Percentiles rank a stretch among this genome's conserved stretches.
Evolutionary conservation across 2,888 invertebrate genomes (phyloP).

Genomic region (Melieria picta): DNA sequence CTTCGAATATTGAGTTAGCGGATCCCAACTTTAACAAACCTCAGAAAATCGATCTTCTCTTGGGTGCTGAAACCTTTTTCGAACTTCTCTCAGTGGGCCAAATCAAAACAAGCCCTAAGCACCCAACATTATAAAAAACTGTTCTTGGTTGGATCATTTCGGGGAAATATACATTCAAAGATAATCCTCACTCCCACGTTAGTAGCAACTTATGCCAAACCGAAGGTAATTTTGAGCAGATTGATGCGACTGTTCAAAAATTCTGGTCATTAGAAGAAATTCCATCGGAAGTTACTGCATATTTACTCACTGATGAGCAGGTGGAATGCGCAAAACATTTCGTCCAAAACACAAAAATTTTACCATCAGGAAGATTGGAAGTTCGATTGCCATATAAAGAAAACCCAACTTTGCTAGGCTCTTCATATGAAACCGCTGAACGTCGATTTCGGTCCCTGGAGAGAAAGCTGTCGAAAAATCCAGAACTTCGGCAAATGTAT

Average conservation of each 20-base stretch:
- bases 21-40: slow-evolving; percentile 32
- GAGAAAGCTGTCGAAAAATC: slow-evolving; percentile 25
- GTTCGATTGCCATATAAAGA: neutral
- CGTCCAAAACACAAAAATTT: no score
- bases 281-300: no score
- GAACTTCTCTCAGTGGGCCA: slow-evolving; percentile 26
- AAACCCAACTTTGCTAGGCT: neutral
- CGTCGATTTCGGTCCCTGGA: neutral
- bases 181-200: no score
- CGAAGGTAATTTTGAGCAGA: no score
- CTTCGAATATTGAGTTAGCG: slow-evolving; percentile 27
- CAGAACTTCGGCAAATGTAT: slow-evolving; percentile 9
- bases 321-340: no score
- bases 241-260: no score
- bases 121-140: slow-evolving; percentile 29
- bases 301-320: no score
- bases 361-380: neutral
- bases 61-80: slow-evolving; percentile 30
- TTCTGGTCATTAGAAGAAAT: no score
- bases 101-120: slow-evolving; percentile 15
- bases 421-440: neutral
- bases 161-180: slow-evolving; percentile 11
- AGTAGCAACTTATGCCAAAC: no score
- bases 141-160: slow-evolving; percentile 34
- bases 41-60: slow-evolving; percentile 21